Evolutionary conservation across 2,797 vertebrate species (phyloP).

Genomic region (Mormyrops attenuatus): DNA sequence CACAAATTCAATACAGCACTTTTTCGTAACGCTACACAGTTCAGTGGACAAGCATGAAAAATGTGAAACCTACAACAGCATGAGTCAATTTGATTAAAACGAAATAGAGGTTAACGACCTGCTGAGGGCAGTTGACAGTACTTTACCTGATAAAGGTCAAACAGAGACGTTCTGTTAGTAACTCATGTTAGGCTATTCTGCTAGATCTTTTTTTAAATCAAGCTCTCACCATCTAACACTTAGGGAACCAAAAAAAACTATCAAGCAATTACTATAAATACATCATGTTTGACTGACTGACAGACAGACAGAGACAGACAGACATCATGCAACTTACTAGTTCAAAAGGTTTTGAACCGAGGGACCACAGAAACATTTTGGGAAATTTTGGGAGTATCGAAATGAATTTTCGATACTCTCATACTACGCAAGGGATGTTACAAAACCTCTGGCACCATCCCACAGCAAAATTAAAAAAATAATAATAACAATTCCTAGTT

Average conservation of each 20-base stretch:
- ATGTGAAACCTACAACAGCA: not conserved
- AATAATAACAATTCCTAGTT: not conserved
- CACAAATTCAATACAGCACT: constrained; percentile 6
- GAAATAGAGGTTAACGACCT: not conserved
- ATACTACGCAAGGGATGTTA: not conserved
- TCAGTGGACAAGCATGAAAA: not conserved
- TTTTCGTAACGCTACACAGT: not conserved
- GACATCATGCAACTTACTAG: not conserved
- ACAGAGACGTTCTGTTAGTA: not conserved
- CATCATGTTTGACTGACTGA: not conserved
- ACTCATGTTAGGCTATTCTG: not conserved
- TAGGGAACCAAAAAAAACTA: not conserved
- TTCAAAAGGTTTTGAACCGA: not conserved
- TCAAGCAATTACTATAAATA: not conserved
- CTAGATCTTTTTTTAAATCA: not conserved
- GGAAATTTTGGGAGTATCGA: not conserved
- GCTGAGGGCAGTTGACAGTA: not conserved
- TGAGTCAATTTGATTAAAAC: not conserved
- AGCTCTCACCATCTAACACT: not conserved
- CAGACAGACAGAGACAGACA: not conserved
- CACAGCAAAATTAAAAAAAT: not conserved
- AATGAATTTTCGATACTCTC: not conserved
- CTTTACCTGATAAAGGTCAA: not conserved
- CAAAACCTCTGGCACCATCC: not conserved
- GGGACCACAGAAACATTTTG: not conserved